Conservation (phyloP, 2,888 invertebrate species). For the Heteropelma amictum region DNA sequence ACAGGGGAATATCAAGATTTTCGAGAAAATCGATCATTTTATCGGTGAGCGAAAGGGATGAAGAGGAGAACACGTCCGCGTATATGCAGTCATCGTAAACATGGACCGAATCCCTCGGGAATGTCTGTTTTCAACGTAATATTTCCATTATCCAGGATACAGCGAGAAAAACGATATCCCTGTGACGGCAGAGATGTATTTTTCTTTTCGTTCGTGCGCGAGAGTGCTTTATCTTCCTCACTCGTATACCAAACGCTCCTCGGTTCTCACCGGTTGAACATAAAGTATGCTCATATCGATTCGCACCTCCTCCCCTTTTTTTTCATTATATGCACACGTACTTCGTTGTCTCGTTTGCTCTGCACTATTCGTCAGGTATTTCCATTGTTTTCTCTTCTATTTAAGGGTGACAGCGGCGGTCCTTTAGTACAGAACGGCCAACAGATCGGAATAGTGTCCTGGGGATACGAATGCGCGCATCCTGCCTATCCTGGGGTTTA, state of each 20-base stretch:
- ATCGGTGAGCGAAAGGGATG: neutral
- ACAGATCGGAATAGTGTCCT: slow-evolving; percentile 81
- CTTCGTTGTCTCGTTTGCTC: slow-evolving; percentile 2
- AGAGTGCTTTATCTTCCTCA: neutral
- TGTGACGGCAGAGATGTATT: slow-evolving; percentile 32
- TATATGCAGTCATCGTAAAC: slow-evolving; percentile 15
- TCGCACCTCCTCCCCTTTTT: slow-evolving; percentile 10
- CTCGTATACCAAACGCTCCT: slow-evolving; percentile 4
- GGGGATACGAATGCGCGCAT: slow-evolving; percentile 81
- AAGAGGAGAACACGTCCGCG: slow-evolving; percentile 8
- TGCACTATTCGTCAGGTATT: slow-evolving; percentile 33
- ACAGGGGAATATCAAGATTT: slow-evolving; percentile 39
- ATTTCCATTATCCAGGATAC: slow-evolving; percentile 52
- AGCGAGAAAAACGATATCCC: slow-evolving; percentile 48
- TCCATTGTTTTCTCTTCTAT: slow-evolving; percentile 55
- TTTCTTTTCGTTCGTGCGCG: slow-evolving; percentile 12
- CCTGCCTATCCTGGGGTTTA: slow-evolving; percentile 81
- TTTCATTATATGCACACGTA: slow-evolving; percentile 2
- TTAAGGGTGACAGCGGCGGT: slow-evolving; percentile 82
- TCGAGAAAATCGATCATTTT: slow-evolving; percentile 32
- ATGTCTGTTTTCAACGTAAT: slow-evolving; percentile 51
- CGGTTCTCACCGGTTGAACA: no score
- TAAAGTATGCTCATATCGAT: no score
- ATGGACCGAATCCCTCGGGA: slow-evolving; percentile 40
- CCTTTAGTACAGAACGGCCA: slow-evolving; percentile 79